Evolutionary conservation across 2,888 invertebrate species (phyloP).

Genomic region (Leistus spinibarbis): DNA sequence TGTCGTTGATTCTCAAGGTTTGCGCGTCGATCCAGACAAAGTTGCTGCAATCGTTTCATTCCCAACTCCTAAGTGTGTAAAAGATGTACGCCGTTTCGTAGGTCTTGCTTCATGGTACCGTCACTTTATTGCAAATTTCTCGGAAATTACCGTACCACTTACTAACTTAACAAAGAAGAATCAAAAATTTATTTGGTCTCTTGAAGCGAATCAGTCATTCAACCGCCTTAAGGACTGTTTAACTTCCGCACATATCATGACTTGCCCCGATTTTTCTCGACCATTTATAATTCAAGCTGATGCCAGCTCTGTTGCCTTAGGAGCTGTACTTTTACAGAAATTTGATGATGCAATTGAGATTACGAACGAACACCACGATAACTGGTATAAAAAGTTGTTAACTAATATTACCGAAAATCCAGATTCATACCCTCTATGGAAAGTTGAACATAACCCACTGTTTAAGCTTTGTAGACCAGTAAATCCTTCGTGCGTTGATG

Average conservation of each 20-base stretch:
- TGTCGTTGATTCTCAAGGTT: slow-evolving; percentile 43
- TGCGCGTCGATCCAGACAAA: slow-evolving; percentile 35
- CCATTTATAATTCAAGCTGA: background rate
- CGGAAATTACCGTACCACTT: background rate
- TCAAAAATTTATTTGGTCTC: background rate
- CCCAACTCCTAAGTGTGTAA: slow-evolving; percentile 6
- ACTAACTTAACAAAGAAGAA: background rate
- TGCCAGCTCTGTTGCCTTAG: background rate
- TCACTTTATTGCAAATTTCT: background rate
- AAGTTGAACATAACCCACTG: too few relatives aligned
- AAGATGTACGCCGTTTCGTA: slow-evolving; percentile 24
- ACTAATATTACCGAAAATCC: too few relatives aligned
- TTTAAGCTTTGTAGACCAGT: too few relatives aligned
- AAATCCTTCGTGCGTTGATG: too few relatives aligned
- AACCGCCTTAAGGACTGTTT: background rate
- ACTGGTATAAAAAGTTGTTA: too few relatives aligned
- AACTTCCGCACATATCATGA: background rate
- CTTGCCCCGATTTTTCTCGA: background rate
- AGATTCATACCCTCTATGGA: too few relatives aligned
- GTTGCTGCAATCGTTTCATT: slow-evolving; percentile 29
- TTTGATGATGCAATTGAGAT: too few relatives aligned
- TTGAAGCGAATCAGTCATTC: background rate
- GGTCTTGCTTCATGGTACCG: slow-evolving; percentile 27
- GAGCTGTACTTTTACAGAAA: background rate
- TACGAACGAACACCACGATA: too few relatives aligned